These are phyloP conservation scores for Troides helena DNA, from an alignment of 2,888 invertebrate genomes.

Conservation along the genomic window DNA sequence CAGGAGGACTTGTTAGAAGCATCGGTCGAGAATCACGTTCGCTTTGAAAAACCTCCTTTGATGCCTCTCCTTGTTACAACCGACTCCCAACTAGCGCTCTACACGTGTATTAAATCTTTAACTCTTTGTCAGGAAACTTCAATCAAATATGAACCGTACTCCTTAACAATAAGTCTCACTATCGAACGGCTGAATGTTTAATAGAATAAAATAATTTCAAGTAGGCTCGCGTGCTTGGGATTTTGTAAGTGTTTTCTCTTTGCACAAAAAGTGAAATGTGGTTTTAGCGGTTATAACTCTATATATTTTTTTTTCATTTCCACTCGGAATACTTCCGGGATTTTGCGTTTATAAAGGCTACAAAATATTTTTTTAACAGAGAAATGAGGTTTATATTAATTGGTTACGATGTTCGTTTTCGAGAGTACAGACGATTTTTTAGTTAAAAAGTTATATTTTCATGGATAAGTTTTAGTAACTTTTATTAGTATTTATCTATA, in stretches of 20 bases:
- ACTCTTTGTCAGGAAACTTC: slow-evolving; percentile 40
- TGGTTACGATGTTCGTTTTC: slow-evolving; percentile 1
- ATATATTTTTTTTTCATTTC: slow-evolving; percentile 30
- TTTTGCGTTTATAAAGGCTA: slow-evolving; percentile 8
- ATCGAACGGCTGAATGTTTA: slow-evolving; percentile 13
- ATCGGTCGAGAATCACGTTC: slow-evolving; percentile 69
- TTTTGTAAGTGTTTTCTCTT: slow-evolving; percentile 47
- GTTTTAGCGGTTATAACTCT: slow-evolving; percentile 33
- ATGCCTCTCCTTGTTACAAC: slow-evolving; percentile 61
- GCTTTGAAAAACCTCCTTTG: slow-evolving; percentile 69
- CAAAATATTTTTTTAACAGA: slow-evolving; percentile 1
- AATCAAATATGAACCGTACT: slow-evolving; percentile 41
- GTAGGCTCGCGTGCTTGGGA: slow-evolving; percentile 56
- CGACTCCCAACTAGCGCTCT: slow-evolving; percentile 56
- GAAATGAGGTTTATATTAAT: not conserved
- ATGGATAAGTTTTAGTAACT: not conserved
- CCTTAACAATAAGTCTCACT: slow-evolving; percentile 32
- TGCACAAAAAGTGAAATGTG: slow-evolving; percentile 33
- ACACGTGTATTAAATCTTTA: slow-evolving; percentile 57
- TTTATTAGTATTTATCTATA: not conserved
- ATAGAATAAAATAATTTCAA: slow-evolving; percentile 54
- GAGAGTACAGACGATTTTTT: not conserved
- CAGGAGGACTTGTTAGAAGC: slow-evolving; percentile 58
- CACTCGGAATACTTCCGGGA: slow-evolving; percentile 25
- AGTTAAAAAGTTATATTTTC: not conserved